phyloP scores from a whole-genome alignment of 1,140 invertebrate genomes.

The Triops longicaudatus region DNA sequence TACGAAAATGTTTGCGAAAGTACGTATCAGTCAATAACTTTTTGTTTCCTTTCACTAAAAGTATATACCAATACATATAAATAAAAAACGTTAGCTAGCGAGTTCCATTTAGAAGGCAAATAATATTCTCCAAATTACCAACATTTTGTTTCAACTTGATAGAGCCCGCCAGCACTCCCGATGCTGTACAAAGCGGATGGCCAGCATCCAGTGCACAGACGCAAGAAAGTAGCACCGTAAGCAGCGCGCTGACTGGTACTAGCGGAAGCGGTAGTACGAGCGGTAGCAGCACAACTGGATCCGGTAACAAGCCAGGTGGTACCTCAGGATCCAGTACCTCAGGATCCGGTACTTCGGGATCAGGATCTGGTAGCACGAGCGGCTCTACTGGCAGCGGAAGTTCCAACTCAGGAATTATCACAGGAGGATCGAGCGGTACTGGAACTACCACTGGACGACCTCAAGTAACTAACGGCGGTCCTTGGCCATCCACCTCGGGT shows the following conservation, averaged over 20 bases:
- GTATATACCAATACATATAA: no score
- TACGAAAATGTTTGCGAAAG: constrained; percentile 77
- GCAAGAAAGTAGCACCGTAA: neutral
- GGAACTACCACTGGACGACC: neutral
- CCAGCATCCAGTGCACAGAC: neutral
- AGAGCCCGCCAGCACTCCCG: constrained; percentile 4
- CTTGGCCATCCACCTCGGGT: constrained; percentile 11
- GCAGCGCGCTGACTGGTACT: constrained; percentile 21
- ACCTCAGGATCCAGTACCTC: neutral
- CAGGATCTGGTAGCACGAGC: neutral
- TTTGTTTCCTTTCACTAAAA: neutral
- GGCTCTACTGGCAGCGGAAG: constrained; percentile 30
- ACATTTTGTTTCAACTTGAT: no score
- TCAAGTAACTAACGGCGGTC: neutral
- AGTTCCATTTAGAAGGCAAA: no score
- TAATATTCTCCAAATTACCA: no score
- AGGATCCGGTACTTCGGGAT: neutral
- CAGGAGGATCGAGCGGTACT: neutral
- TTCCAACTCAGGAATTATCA: constrained; percentile 21
- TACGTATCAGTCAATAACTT: constrained; percentile 31
- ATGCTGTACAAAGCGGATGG: neutral
- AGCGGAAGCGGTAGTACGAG: constrained; percentile 26
- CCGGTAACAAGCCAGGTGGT: neutral
- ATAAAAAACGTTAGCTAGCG: no score
- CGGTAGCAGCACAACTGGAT: constrained; percentile 20